Evolutionary conservation across 2,113 vertebrate species (phyloP).

Genomic region (Toxostoma redivivum): DNA sequence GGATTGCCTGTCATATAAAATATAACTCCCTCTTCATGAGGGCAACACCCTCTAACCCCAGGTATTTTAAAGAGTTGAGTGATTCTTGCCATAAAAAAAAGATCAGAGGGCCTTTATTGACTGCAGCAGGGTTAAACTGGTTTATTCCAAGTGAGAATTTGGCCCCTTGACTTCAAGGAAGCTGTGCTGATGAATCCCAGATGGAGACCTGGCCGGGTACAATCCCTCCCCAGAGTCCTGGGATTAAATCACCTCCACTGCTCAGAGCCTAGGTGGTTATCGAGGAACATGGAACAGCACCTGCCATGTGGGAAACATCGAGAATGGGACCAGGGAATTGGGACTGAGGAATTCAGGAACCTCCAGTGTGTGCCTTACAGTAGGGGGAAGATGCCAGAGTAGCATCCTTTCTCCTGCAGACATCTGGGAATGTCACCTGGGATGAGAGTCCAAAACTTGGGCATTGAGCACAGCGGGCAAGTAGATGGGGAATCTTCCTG

Average conservation of each 20-base stretch:
- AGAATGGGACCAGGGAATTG: rapidly evolving
- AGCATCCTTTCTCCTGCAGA: not conserved
- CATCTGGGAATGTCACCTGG: not conserved
- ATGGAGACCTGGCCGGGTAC: not conserved
- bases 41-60: not conserved
- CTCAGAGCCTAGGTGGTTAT: not conserved
- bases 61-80: not conserved
- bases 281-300: not conserved
- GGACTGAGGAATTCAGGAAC: not conserved
- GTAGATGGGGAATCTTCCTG: not conserved
- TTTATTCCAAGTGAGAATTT: conserved; percentile 45
- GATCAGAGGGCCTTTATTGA: conserved; percentile 32
- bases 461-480: rapidly evolving
- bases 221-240: not conserved
- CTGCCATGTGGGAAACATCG: not conserved
- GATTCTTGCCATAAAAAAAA: not conserved
- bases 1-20: not conserved
- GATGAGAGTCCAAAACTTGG: not conserved
- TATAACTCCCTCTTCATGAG: not conserved
- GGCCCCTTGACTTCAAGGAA: conserved; percentile 26
- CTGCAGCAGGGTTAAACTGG: not conserved
- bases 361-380: not conserved
- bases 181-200: conserved; percentile 3
- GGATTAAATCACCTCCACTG: not conserved
- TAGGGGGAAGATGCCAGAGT: not conserved